phyloP scores from a whole-genome alignment of 2,797 vertebrate species.

The Apogon hyalosoma region DNA sequence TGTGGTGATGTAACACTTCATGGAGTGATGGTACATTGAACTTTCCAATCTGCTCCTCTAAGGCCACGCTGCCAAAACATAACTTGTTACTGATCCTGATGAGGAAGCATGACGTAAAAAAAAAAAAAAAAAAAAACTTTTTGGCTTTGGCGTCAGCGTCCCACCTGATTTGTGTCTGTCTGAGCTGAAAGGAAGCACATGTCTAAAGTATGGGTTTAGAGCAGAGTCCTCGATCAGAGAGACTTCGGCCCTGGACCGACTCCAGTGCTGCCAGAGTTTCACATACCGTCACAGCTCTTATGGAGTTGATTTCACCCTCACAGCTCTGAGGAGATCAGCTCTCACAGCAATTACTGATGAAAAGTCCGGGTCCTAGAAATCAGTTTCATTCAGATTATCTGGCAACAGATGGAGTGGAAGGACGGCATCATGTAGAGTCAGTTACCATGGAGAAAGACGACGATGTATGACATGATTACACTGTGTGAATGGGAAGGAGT shows the following conservation, averaged over 20 bases:
- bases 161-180: neutral
- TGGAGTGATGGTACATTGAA: constrained; percentile 23
- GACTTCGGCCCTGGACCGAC: constrained; percentile 16
- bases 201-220: constrained; percentile 5
- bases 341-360: constrained; percentile 17
- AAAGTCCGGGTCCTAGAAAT: constrained; percentile 25
- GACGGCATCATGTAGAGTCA: neutral
- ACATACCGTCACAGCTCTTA: constrained; percentile 5
- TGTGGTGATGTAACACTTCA: constrained; percentile 28
- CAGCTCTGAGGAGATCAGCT: neutral
- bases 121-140: neutral
- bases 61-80: neutral
- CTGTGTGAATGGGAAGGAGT: neutral
- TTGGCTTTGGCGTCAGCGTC: neutral
- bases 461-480: neutral
- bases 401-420: constrained; percentile 10
- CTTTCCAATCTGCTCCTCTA: constrained; percentile 34
- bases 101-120: neutral
- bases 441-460: neutral
- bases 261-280: constrained; percentile 2
- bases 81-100: constrained; percentile 1
- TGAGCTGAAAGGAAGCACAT: neutral
- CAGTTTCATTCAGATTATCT: constrained; percentile 18
- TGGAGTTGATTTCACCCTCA: neutral
- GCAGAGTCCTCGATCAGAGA: neutral